These are phyloP conservation scores for Hoplodrina blanda DNA, from an alignment of 2,888 invertebrate species.

Conservation along the genomic window DNA sequence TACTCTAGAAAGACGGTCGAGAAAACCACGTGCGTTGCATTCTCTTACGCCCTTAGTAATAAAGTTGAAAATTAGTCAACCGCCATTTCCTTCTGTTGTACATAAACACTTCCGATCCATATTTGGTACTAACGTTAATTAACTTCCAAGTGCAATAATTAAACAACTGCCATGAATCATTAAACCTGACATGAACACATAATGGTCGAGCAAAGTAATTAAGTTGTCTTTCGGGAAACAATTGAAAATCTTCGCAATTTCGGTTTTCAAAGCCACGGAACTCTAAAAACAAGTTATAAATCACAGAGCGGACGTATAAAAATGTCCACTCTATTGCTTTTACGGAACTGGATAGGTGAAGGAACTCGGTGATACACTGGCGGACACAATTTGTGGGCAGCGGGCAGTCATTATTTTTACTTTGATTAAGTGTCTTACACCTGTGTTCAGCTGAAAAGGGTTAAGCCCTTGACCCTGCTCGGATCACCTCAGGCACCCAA, in stretches of 20 bases:
- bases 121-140: not conserved
- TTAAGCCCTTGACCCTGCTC: conserved; percentile 3
- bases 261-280: conserved; percentile 21
- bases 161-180: not conserved
- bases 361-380: conserved; percentile 58
- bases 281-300: conserved; percentile 61
- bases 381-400: conserved; percentile 39
- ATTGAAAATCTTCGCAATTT: conserved; percentile 4
- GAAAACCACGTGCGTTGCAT: too few species aligned
- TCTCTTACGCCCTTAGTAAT: too few species aligned
- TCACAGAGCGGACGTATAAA: conserved; percentile 67
- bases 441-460: not conserved
- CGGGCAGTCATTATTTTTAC: conserved; percentile 20
- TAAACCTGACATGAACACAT: not conserved
- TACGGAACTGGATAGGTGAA: conserved; percentile 69
- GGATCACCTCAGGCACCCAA: not conserved
- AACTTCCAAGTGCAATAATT: too few species aligned
- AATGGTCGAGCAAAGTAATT: not conserved
- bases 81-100: too few species aligned
- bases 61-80: too few species aligned
- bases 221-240: not conserved
- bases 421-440: conserved; percentile 15
- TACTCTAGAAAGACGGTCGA: too few species aligned
- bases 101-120: conserved; percentile 1
- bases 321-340: conserved; percentile 63